These are phyloP conservation scores for Idris sp. DNA, from an alignment of 1,140 invertebrate genomes.

Conservation along the genomic window DNA sequence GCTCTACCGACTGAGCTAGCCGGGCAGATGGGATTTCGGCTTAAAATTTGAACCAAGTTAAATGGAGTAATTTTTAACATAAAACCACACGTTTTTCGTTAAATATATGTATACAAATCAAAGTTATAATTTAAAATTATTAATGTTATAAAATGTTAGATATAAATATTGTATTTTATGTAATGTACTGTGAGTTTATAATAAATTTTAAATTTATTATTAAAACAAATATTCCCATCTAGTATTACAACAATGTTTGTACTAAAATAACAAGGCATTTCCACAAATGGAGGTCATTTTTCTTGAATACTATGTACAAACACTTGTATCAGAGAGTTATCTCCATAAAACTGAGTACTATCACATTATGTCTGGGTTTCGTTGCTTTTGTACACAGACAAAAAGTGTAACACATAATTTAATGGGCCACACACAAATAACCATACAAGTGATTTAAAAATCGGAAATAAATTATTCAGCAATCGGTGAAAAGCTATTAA, in stretches of 20 bases:
- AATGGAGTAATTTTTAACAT: too few species aligned
- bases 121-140: too few species aligned
- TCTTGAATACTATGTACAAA: slow-evolving; percentile 3
- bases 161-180: too few species aligned
- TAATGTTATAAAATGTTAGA: too few species aligned
- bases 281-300: slow-evolving; percentile 11
- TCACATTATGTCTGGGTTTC: slow-evolving; percentile 1
- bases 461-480: slow-evolving; percentile 7
- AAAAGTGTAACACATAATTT: slow-evolving; percentile 16
- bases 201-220: too few species aligned
- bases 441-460: slow-evolving; percentile 14
- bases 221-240: not conserved
- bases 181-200: too few species aligned
- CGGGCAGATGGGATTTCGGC: slow-evolving; percentile 77
- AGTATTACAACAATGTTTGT: slow-evolving; percentile 4
- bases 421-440: slow-evolving; percentile 8
- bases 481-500: slow-evolving; percentile 9
- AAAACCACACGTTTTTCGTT: too few species aligned
- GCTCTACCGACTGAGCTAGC: slow-evolving; percentile 94
- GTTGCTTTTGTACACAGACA: not conserved
- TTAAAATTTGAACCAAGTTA: not conserved
- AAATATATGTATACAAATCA: too few species aligned
- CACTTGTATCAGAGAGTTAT: slow-evolving; percentile 1
- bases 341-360: slow-evolving; percentile 2
- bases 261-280: slow-evolving; percentile 5